phyloP scores from a whole-genome alignment of 1,140 invertebrate species.

The Achatina immaculata region DNA sequence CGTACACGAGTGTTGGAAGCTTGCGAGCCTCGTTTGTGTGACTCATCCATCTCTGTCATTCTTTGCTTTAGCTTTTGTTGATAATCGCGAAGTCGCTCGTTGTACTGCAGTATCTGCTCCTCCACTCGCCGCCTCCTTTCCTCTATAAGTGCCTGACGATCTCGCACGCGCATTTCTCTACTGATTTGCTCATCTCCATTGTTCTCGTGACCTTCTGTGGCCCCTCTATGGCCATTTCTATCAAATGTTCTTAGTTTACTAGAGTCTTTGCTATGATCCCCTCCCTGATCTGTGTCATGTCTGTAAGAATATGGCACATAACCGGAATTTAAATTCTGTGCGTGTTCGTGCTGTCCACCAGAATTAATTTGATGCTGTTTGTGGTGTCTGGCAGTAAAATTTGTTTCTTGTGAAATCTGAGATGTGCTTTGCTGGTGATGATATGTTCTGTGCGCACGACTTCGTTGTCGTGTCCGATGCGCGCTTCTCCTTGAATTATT shows the following conservation, averaged over 20 bases:
- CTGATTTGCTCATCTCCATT: not conserved
- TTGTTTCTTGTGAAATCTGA: not conserved
- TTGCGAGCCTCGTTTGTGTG: not conserved
- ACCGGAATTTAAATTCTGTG: not conserved
- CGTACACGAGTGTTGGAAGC: not conserved
- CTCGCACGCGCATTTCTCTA: constrained; percentile 13
- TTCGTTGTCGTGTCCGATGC: not conserved
- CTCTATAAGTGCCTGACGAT: constrained; percentile 18
- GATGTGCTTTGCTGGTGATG: not conserved
- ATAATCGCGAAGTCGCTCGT: constrained; percentile 26
- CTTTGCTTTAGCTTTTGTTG: constrained; percentile 11
- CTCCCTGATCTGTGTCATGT: too few species aligned
- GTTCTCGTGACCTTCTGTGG: not conserved
- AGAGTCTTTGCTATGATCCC: too few species aligned
- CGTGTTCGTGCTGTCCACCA: not conserved
- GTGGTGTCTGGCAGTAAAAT: not conserved
- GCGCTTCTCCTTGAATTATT: not conserved
- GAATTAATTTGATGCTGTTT: constrained; percentile 11
- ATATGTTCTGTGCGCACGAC: not conserved
- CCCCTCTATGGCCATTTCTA: not conserved
- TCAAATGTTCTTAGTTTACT: too few species aligned
- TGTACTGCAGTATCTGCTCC: not conserved
- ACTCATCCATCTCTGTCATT: not conserved
- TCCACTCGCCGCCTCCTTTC: not conserved
- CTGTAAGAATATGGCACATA: too few species aligned